Conservation (phyloP, 2,797 vertebrate genomes). For the Spinus olivaceus region DNA sequence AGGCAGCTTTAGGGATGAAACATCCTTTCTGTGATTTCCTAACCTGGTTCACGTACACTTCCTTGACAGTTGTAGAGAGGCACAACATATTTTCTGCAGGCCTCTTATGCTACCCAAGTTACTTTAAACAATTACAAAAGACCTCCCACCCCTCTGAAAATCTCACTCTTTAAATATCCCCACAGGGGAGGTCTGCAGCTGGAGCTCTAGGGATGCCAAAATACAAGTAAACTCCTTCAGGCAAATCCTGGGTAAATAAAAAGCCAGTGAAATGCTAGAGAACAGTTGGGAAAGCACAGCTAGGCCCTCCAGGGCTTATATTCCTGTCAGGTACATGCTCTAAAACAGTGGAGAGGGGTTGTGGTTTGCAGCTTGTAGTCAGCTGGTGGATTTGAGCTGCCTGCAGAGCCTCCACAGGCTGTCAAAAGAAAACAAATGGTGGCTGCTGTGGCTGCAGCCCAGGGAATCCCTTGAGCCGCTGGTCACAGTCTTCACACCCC, state of each 20-base stretch:
- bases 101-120: background rate
- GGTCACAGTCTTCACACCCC: constrained; percentile 14
- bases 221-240: background rate
- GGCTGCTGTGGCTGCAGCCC: constrained; percentile 21
- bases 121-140: background rate
- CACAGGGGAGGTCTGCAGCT: background rate
- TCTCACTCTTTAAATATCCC: background rate
- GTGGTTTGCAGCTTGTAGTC: constrained; percentile 42
- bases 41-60: background rate
- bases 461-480: constrained; percentile 21
- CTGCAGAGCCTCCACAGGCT: constrained; percentile 17
- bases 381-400: constrained; percentile 27
- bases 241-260: background rate
- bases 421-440: constrained; percentile 57
- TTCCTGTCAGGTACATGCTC: background rate
- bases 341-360: background rate
- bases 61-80: background rate
- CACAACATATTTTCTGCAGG: background rate
- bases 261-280: background rate
- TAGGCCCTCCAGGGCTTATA: background rate
- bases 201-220: background rate
- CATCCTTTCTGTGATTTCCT: background rate
- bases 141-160: background rate
- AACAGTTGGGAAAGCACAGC: background rate
- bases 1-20: background rate